Conservation (phyloP, 2,113 vertebrate species). For the Brienomyrus brachyistius region DNA sequence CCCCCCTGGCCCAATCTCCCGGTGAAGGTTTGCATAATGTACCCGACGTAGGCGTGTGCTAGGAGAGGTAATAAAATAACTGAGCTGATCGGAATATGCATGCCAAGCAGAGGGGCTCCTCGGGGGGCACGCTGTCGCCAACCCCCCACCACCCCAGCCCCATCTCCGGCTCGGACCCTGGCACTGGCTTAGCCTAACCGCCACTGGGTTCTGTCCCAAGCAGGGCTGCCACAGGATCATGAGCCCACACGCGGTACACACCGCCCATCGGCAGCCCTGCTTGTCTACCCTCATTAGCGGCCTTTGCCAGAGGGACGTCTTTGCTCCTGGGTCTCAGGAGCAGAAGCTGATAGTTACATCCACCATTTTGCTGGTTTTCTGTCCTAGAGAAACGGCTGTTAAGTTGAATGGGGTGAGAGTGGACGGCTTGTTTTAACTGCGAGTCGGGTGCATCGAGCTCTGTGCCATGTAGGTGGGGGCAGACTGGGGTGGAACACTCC, state of each 20-base stretch:
- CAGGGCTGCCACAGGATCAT: neutral
- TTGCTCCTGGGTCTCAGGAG: neutral
- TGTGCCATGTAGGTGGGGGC: neutral
- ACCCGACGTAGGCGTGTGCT: conserved; percentile 32
- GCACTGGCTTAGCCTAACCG: neutral
- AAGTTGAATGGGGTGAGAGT: neutral
- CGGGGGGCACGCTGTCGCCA: neutral
- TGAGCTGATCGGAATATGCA: conserved; percentile 60
- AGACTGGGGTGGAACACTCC: neutral
- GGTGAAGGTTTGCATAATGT: conserved; percentile 50
- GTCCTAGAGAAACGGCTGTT: neutral
- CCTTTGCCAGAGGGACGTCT: neutral
- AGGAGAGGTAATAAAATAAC: conserved; percentile 64
- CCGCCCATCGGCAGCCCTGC: neutral
- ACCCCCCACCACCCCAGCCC: neutral
- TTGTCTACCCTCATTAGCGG: neutral
- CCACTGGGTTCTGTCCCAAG: neutral
- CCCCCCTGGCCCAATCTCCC: neutral
- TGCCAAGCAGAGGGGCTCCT: conserved; percentile 39
- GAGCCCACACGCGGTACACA: neutral
- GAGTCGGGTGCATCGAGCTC: neutral
- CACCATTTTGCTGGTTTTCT: neutral
- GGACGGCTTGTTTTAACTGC: neutral
- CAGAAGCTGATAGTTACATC: neutral
- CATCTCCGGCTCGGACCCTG: neutral